These are phyloP conservation scores for Rana temporaria DNA, from an alignment of 2,113 vertebrate genomes.

Conservation along the genomic window DNA sequence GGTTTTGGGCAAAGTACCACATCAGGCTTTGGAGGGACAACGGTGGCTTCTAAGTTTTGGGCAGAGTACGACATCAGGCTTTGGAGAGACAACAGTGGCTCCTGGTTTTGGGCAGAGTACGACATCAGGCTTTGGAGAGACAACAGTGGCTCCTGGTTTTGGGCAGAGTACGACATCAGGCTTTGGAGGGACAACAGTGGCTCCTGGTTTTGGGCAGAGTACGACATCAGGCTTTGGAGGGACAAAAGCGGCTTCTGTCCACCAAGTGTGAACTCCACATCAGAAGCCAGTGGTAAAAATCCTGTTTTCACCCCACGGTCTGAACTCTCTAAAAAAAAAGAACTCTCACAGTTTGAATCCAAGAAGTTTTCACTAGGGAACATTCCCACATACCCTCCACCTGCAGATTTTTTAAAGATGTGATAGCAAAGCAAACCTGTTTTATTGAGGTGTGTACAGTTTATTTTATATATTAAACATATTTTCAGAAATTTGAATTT, in stretches of 20 bases:
- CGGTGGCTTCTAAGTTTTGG: conserved; percentile 15
- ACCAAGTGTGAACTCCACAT: not conserved
- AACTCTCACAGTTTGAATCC: conserved; percentile 83
- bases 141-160: not conserved
- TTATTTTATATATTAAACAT: not conserved
- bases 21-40: conserved; percentile 3
- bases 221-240: conserved; percentile 59
- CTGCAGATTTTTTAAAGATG: conserved; percentile 75
- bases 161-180: not conserved
- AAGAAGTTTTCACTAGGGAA: conserved; percentile 82
- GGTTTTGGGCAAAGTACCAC: conserved; percentile 10
- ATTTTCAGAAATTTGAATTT: not conserved
- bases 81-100: conserved; percentile 50
- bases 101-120: conserved; percentile 42
- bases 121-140: conserved; percentile 31
- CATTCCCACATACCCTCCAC: conserved; percentile 83
- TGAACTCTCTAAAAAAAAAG: conserved; percentile 78
- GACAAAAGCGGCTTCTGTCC: no score
- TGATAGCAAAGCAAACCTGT: conserved; percentile 38
- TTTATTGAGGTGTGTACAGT: not conserved
- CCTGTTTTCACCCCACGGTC: conserved; percentile 78
- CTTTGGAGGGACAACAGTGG: not conserved
- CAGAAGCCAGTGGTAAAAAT: conserved; percentile 57
- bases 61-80: conserved; percentile 44
- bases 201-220: conserved; percentile 25